Evolutionary conservation across 2,888 invertebrate genomes (phyloP), one percentile per base, ranked within the genome.

Genomic region (Papilio protenor): DNA sequence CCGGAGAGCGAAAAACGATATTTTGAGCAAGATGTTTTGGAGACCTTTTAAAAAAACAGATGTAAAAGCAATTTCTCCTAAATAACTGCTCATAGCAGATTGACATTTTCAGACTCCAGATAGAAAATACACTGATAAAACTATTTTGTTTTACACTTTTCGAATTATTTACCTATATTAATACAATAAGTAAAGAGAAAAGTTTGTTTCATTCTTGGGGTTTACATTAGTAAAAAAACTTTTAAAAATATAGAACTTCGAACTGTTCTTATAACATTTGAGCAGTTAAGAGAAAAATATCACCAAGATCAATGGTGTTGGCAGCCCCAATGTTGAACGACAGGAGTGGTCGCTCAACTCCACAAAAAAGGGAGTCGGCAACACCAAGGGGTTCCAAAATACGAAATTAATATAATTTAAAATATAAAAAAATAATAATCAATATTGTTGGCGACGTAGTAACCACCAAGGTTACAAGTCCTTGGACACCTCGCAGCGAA

Each of bases 1-100:
- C 11, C 75, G 75, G 12, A 69, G 75, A 55, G 69, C 75, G 21
- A 75, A 75, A 57, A 75, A 69, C 69, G 69, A 75, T 69, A 75
- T 23, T 16, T 23, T 75, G 23, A 59, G 59, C 8, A 69, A 75
- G 10, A 69, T 14, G n/a, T 75, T 75, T 75, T 75, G 75, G 75
- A 69, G 69, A 18, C 75, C 69, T 21, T 52, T 59, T 45, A 76
- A 23, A 49, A 76, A 72, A 72, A 57, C 49, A 5, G 64, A 73
- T 45, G 57, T 12, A 40, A 47, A 33, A n/a, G 27, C 23, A 12
- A 23, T 59, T 23, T 59, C 57, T 4, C 23, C 21, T 59, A 33
- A 16, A 33, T 64, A 61, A 27, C 33, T 33, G 3, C 18, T n/a
- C 11, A n/a, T 27, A 33, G 8, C 12, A 6, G 16, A 23, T 27